phyloP scores from a whole-genome alignment of 2,113 vertebrate species.

The Carassius carassius region DNA sequence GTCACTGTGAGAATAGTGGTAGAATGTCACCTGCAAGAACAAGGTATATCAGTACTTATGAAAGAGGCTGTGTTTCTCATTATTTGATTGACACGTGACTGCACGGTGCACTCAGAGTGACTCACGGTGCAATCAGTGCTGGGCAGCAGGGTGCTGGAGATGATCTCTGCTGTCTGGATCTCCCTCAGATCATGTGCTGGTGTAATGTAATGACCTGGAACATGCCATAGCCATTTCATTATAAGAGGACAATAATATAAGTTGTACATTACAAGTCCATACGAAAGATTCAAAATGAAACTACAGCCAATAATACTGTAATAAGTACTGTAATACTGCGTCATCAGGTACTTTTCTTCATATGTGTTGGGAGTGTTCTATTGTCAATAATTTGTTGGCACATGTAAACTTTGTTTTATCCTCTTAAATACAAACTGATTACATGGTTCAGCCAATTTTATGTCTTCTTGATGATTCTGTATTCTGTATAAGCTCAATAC shows the following conservation, averaged over 20 bases:
- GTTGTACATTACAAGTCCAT: background rate
- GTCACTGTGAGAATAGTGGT: constrained; percentile 64
- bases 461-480: no score
- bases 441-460: no score
- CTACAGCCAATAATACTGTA: no score
- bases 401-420: no score
- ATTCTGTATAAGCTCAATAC: no score
- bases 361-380: no score
- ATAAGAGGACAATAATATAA: background rate
- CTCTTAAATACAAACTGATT: no score
- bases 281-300: no score
- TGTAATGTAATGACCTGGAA: constrained; percentile 69
- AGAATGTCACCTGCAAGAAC: constrained; percentile 70
- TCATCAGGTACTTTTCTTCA: no score
- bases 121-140: constrained; percentile 72
- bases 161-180: constrained; percentile 64
- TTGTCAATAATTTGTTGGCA: no score
- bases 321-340: no score
- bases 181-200: constrained; percentile 56
- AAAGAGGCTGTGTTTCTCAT: background rate
- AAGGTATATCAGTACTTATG: background rate
- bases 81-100: background rate
- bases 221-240: background rate
- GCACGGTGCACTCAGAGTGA: no score
- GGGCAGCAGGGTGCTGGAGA: constrained; percentile 72